phyloP scores from a whole-genome alignment of 2,797 vertebrate genomes.

The Brachyrhaphis roseni region DNA sequence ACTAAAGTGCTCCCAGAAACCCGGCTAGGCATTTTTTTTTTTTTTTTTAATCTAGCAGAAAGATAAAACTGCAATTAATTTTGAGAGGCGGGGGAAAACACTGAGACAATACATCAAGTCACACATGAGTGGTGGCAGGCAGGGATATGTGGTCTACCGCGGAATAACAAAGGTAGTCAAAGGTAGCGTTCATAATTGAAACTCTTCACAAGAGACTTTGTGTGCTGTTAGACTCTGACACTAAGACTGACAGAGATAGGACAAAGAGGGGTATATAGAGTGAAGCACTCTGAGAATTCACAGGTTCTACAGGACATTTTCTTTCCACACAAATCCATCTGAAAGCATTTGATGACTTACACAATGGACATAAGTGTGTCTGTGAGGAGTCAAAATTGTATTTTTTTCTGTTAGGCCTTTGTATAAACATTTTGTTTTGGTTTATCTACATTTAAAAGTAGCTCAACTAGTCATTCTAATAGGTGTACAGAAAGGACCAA shows the following conservation, averaged over 20 bases:
- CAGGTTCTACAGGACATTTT: constrained; percentile 53
- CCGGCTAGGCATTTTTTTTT: constrained; percentile 15
- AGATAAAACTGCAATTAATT: constrained; percentile 83
- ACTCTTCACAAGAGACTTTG: constrained; percentile 69
- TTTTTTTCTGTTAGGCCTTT: not conserved
- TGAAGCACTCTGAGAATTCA: constrained; percentile 45
- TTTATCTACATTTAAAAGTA: not conserved
- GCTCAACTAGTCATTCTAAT: not conserved
- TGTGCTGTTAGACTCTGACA: constrained; percentile 75
- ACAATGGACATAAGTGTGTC: not conserved
- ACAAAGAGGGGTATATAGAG: constrained; percentile 69
- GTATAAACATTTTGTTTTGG: not conserved
- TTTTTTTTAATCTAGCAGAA: constrained; percentile 62
- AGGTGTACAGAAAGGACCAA: not conserved
- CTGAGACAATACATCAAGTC: constrained; percentile 81
- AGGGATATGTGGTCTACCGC: constrained; percentile 70
- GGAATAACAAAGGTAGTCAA: constrained; percentile 75
- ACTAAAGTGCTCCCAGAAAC: constrained; percentile 68
- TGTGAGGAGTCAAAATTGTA: constrained; percentile 1
- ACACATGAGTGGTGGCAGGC: constrained; percentile 77
- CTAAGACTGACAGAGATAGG: constrained; percentile 67
- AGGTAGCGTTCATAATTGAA: constrained; percentile 78
- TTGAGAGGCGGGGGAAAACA: constrained; percentile 67
- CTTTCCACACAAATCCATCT: constrained; percentile 51
- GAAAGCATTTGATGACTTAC: constrained; percentile 32